phyloP scores from a whole-genome alignment of 1,140 invertebrate genomes.

The Halesus radiatus region DNA sequence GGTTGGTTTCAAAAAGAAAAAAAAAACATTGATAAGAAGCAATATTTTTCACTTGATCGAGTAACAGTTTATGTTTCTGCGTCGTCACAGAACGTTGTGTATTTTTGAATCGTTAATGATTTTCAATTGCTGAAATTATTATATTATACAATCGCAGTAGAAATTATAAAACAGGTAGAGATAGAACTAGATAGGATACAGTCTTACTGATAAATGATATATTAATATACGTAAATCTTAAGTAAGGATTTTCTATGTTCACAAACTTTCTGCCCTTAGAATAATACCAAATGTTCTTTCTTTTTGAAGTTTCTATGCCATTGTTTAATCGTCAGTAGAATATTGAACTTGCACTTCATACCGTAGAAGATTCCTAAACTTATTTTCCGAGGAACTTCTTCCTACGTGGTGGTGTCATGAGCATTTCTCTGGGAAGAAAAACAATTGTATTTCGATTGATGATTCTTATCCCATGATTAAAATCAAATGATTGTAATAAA shows the following conservation, averaged over 20 bases:
- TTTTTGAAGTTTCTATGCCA: not conserved
- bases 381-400: no score
- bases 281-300: conserved; percentile 1
- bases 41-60: no score
- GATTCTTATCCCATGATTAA: no score
- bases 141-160: conserved; percentile 34
- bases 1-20: no score
- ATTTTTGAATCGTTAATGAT: conserved; percentile 8
- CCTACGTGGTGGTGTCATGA: no score
- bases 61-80: no score
- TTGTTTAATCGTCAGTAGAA: not conserved
- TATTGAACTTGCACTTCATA: not conserved
- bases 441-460: no score
- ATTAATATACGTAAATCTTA: conserved; percentile 39
- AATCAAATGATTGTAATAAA: no score
- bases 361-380: no score
- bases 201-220: conserved; percentile 38
- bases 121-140: conserved; percentile 3
- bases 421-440: no score
- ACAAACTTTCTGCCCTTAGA: not conserved
- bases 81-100: not conserved
- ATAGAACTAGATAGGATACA: conserved; percentile 25
- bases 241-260: conserved; percentile 33
- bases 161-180: conserved; percentile 30
- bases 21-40: no score